Evolutionary conservation across 2,113 vertebrate genomes (phyloP).

Genomic region (Micronycteris hirsuta): DNA sequence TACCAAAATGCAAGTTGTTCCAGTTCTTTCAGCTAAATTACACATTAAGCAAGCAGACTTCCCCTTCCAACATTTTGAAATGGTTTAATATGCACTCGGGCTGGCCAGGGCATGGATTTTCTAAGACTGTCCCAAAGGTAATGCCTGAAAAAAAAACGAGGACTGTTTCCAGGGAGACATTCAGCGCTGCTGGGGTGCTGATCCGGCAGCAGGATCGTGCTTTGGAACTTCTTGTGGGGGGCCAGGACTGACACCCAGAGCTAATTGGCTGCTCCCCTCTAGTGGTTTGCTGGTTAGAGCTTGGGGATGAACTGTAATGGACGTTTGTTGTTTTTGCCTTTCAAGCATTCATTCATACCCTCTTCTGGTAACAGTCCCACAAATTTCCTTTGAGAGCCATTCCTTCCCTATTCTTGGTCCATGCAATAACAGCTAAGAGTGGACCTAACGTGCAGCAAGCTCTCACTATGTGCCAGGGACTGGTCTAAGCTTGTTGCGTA

Average conservation of each 20-base stretch:
- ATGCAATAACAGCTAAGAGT: neutral
- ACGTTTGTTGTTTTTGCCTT: constrained; percentile 17
- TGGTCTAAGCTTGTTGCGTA: neutral
- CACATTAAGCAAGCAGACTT: constrained; percentile 67
- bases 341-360: constrained; percentile 6
- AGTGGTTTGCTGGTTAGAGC: neutral
- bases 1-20: constrained; percentile 60
- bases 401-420: neutral
- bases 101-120: constrained; percentile 50
- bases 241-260: neutral
- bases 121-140: constrained; percentile 61
- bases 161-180: constrained; percentile 1
- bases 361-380: constrained; percentile 3
- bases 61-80: constrained; percentile 71
- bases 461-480: neutral
- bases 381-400: neutral
- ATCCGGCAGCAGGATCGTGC: neutral
- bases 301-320: neutral
- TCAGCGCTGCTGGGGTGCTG: neutral
- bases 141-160: constrained; percentile 23
- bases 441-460: neutral
- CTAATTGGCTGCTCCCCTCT: neutral
- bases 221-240: neutral
- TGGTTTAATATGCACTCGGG: constrained; percentile 29
- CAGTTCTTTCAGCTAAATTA: constrained; percentile 69